These are phyloP conservation scores for Mesochorus sp. DNA, from an alignment of 2,888 invertebrate genomes.

Conservation along the genomic window DNA sequence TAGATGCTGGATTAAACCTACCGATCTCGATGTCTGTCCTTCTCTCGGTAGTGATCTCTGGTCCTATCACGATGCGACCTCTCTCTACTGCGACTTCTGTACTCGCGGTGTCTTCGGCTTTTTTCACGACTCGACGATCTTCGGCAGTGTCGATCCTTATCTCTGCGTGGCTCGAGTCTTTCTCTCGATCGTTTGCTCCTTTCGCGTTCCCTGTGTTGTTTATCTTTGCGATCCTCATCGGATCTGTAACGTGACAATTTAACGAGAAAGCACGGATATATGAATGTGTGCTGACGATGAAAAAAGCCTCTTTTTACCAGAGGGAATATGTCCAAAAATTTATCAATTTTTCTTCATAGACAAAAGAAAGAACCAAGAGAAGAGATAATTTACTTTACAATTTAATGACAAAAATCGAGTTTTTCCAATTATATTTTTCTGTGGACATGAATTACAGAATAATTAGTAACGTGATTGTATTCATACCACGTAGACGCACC, in stretches of 20 bases:
- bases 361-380: too few relatives aligned
- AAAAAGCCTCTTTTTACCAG: slow-evolving; percentile 10
- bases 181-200: slow-evolving; percentile 70
- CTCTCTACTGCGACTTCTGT: slow-evolving; percentile 80
- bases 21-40: slow-evolving; percentile 79
- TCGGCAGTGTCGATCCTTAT: slow-evolving; percentile 70
- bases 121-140: slow-evolving; percentile 73
- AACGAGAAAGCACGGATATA: slow-evolving; percentile 63
- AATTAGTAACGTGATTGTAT: slow-evolving; percentile 78
- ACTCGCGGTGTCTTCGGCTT: slow-evolving; percentile 77
- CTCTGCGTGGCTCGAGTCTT: slow-evolving; percentile 67
- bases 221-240: slow-evolving; percentile 77
- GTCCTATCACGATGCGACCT: slow-evolving; percentile 76
- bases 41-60: slow-evolving; percentile 77
- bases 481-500: slow-evolving; percentile 82
- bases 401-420: too few relatives aligned
- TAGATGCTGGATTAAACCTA: too few relatives aligned
- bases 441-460: slow-evolving; percentile 5
- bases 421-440: too few relatives aligned
- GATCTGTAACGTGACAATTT: slow-evolving; percentile 79
- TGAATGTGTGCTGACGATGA: slow-evolving; percentile 47
- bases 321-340: background rate
- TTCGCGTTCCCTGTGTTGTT: slow-evolving; percentile 75
- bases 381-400: too few relatives aligned
- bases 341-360: background rate